Base-by-base conservation (phyloP, 1,140 invertebrate species). In the Portunus trituberculatus region DNA sequence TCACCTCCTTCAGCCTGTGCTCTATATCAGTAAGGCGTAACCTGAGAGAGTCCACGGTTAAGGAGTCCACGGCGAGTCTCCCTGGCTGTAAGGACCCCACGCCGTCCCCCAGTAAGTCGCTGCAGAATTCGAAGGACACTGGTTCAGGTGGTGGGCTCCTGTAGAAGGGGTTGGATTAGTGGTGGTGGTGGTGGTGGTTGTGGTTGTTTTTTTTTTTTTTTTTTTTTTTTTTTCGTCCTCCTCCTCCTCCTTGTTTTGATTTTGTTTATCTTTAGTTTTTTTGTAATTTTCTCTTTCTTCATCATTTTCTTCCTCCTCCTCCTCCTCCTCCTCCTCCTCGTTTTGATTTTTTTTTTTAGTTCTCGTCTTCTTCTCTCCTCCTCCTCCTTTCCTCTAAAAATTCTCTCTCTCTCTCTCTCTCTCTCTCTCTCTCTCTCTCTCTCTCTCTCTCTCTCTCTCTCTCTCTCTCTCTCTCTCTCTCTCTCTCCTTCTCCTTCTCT, bases 41-140 rank as follows among this genome's bases (percentile, higher is more conserved):
- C 96, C 98, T 97, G 59, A 99, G 97, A 98, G 98, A 98, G 96
- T 99, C 98, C 67, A 99, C 98, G 0, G 99, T 99, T 20, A 99
- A 97, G 97, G 99, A 99, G 97, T 99, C 99, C 0, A 99, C 98
- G 0, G 98, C 98, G 83, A 99, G 96, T 96, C 98, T 98, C 97
- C 98, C 98, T 10, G 98, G 98, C 96, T 98, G 97, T 28, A 99
- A 97, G 97, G 98, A 96, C 10, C 97, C 97, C 52, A 96, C 96
- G 92, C 97, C 97, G 87, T 97, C 97, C 96, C 99, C 98, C 3
- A 99, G 98, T 94, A 99, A 97, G 96, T 98, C 98, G 93, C 98
- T 98, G 97, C 99, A 98, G 97, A 99, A 99, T 12, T 98, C 98
- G 97, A 99, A 99, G 96, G 98, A 97, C 39, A 98, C 97, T 28